Evolutionary conservation across 2,113 vertebrate genomes (phyloP), one percentile per base, ranked within the genome.

Genomic region (Thinocorus orbignyianus): DNA sequence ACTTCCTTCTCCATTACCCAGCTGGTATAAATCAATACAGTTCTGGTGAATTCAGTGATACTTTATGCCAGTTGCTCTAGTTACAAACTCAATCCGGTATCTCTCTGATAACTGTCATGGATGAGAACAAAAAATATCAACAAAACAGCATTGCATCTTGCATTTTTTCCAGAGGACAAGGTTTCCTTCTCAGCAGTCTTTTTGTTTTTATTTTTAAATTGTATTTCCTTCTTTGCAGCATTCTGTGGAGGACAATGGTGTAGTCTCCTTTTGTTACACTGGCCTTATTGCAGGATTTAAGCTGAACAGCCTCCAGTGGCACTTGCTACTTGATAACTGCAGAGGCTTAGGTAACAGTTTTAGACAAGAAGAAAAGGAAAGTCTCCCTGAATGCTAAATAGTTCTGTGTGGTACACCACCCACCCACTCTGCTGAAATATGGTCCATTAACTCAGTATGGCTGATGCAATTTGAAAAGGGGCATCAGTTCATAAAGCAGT

Each of bases 361-460:
- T 72, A 85, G 58, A 80, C 54, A 66, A 44, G 80, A 86, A 70
- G 16, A 39, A 89, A 84, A 64, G 55, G 91, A 93, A 62, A 93
- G 33, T 23, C 71, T 93, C 44, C 39, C 37, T 66, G 41, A 88
- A 62, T 78, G 49, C 44, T 93, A 57, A 81, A 44, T 44, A 90
- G 10, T 30, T 79, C 48, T 31, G 11, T 60, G 88, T 84, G 78
- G 23, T 91, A 96, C 0, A 1, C 69, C 52, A 54, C 83, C 87
- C 39, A 94, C 78, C 70, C 52, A 33, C 80, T 95, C 88, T 74
- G 51, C 74, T 82, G 71, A 88, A 96, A 90, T 60, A 46, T 33
- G 22, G 42, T 52, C 78, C 73, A 71, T 97, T 94, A 93, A 93
- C 78, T 91, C 64, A 0, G 70, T 30, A 49, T 68, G 70, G 42